phyloP scores from a whole-genome alignment of 2,888 invertebrate species.

The Drosophila picticornis region DNA sequence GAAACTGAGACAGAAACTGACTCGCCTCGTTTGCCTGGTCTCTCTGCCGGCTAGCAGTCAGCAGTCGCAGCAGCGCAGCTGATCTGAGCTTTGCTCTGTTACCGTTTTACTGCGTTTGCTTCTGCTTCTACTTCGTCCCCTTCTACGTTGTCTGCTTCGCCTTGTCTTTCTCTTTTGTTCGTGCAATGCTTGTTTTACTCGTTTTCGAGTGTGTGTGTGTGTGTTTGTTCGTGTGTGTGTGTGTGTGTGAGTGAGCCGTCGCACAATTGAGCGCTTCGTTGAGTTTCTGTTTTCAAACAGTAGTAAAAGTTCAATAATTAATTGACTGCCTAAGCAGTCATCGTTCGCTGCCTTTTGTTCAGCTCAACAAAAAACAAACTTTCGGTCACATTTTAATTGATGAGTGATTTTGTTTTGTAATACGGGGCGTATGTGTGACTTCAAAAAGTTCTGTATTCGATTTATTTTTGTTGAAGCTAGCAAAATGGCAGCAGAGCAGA shows the following conservation, averaged over 20 bases:
- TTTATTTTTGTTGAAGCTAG: not conserved
- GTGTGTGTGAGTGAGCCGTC: conserved; percentile 29
- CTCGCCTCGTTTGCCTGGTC: conserved; percentile 40
- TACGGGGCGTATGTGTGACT: conserved; percentile 59
- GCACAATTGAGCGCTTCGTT: conserved; percentile 63
- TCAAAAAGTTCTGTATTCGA: conserved; percentile 34
- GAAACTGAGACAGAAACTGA: conserved; percentile 66
- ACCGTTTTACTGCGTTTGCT: conserved; percentile 16
- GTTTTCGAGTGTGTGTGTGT: conserved; percentile 16
- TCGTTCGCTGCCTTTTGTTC: conserved; percentile 44
- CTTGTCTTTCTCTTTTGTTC: conserved; percentile 45
- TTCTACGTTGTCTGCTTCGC: conserved; percentile 12
- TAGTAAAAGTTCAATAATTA: conserved; percentile 80
- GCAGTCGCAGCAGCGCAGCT: conserved; percentile 37
- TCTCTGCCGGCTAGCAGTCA: conserved; percentile 29
- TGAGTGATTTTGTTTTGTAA: conserved; percentile 68
- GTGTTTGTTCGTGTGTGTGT: conserved; percentile 9
- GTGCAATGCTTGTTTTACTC: conserved; percentile 38
- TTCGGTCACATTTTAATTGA: conserved; percentile 56
- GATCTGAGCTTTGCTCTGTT: conserved; percentile 52
- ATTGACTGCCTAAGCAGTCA: conserved; percentile 63
- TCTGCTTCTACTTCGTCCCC: conserved; percentile 19
- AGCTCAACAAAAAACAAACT: conserved; percentile 25
- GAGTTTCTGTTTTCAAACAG: conserved; percentile 63
- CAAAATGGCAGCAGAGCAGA: conserved; percentile 16